Evolutionary conservation across 2,888 invertebrate species (phyloP), one percentile per base, ranked within the genome.

Genomic region (Eulithis testata): DNA sequence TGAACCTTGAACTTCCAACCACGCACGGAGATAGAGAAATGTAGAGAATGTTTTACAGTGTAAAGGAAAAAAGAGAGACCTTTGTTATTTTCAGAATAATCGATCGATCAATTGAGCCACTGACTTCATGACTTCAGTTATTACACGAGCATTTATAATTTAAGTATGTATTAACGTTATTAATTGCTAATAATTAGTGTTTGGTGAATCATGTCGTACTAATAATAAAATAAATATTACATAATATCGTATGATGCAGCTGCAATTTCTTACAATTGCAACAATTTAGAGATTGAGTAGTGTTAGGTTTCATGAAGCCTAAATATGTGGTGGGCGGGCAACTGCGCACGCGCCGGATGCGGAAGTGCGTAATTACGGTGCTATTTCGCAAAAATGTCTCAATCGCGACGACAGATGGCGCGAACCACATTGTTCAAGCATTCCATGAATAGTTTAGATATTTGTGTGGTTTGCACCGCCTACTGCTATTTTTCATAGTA

Each of bases 361-460:
- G 92, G 92, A 93, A 91, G 85, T 85, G 70, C 80, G 84, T 92
- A 91, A 92, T 93, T 92, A 92, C 80, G 82, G 71, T 74, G 82
- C 85, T 86, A 91, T 91, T 91, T 91, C 73, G 90, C 91, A 88
- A 92, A 89, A 90, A 92, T 91, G 87, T 92, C 90, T 91, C 88
- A 90, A 92, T 91, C 83, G 77, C 81, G 77, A 71, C 79, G 87
- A 85, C 92, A 93, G 91, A 90, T 91, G 91, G 89, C 88, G 89
- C 82, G 80, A 77, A 76, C 67, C 75, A 84, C 83, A 86, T 87
- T 83, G 83, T 84, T 87, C 83, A 73, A 79, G 81, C 82, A 91
- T 90, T 85, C 88, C 73, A 68, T 84, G 82, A 88, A 91, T 91
- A 85, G 84, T 83, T 84, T 75, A 77, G 81, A 83, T 82, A 83